These are phyloP conservation scores for Caenorhabditis plicata DNA, from an alignment of 2,888 invertebrate species.

Conservation along the genomic window DNA sequence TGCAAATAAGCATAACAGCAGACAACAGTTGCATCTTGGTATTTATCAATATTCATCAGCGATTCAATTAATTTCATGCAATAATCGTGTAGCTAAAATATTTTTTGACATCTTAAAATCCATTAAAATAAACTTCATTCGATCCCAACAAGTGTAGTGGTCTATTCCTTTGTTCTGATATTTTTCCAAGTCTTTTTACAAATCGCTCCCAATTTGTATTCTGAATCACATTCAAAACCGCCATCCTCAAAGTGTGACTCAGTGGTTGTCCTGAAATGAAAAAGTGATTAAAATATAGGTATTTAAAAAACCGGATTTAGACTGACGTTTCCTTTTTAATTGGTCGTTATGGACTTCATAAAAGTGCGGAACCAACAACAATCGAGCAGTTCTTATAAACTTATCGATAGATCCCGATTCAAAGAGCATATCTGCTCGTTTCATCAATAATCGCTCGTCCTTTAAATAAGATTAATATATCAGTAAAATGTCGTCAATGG, in stretches of 20 bases:
- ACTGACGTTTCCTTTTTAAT: slow-evolving; percentile 22
- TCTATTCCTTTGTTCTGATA: slow-evolving; percentile 17
- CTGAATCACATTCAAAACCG: slow-evolving; percentile 44
- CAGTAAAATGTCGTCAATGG: neutral
- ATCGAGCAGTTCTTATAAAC: slow-evolving; percentile 41
- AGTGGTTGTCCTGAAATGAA: slow-evolving; percentile 18
- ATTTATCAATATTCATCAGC: slow-evolving; percentile 30
- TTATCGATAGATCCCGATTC: slow-evolving; percentile 44
- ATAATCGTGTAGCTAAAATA: slow-evolving; percentile 57
- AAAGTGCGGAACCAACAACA: slow-evolving; percentile 62
- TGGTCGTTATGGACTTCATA: slow-evolving; percentile 43
- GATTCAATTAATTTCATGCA: slow-evolving; percentile 56
- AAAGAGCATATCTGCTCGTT: slow-evolving; percentile 58
- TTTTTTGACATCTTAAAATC: neutral
- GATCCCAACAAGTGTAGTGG: slow-evolving; percentile 8
- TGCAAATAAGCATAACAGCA: slow-evolving; percentile 61
- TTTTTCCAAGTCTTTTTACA: slow-evolving; percentile 49
- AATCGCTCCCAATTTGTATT: slow-evolving; percentile 46
- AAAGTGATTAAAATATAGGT: neutral
- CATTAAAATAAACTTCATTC: slow-evolving; percentile 11
- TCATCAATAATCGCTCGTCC: slow-evolving; percentile 58
- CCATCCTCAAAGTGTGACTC: slow-evolving; percentile 39
- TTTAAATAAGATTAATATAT: slow-evolving; percentile 9
- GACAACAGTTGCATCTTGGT: slow-evolving; percentile 53
- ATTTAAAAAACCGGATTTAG: slow-evolving; percentile 2